These are phyloP conservation scores for Etheostoma cragini DNA, from an alignment of 2,113 vertebrate genomes.

Conservation along the genomic window DNA sequence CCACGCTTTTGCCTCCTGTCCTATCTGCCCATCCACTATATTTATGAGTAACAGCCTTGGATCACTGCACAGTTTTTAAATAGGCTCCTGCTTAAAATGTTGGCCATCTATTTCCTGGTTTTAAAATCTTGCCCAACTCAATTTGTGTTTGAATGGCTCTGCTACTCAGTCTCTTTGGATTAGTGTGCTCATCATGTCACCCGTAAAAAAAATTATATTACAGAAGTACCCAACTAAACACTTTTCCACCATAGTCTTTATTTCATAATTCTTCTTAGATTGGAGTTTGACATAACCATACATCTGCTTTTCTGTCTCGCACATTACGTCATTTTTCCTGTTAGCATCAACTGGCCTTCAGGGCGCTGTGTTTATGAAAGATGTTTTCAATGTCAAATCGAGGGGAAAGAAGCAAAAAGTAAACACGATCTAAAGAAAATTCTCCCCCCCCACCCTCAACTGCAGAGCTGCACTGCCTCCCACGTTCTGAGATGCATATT, in stretches of 20 bases:
- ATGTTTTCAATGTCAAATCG: constrained; percentile 20
- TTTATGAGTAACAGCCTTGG: no score
- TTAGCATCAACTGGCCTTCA: neutral
- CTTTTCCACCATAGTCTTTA: neutral
- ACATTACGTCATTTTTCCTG: neutral
- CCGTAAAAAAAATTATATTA: no score
- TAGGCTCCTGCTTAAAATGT: no score
- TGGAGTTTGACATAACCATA: neutral
- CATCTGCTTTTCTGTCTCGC: neutral
- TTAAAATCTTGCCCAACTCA: no score
- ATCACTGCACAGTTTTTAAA: no score
- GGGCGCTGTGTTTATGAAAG: neutral
- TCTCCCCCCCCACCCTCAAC: neutral
- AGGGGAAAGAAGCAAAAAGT: constrained; percentile 21
- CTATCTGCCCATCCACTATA: no score
- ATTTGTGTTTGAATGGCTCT: no score
- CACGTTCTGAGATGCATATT: neutral
- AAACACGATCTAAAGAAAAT: constrained; percentile 6
- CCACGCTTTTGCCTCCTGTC: no score
- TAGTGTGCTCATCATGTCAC: no score
- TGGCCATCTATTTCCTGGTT: no score
- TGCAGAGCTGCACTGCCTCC: neutral
- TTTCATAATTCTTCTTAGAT: neutral
- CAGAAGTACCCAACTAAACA: neutral
- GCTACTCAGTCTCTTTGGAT: no score